These are phyloP conservation scores for Salvelinus namaycush DNA, from an alignment of 2,113 vertebrate species.

Conservation along the genomic window DNA sequence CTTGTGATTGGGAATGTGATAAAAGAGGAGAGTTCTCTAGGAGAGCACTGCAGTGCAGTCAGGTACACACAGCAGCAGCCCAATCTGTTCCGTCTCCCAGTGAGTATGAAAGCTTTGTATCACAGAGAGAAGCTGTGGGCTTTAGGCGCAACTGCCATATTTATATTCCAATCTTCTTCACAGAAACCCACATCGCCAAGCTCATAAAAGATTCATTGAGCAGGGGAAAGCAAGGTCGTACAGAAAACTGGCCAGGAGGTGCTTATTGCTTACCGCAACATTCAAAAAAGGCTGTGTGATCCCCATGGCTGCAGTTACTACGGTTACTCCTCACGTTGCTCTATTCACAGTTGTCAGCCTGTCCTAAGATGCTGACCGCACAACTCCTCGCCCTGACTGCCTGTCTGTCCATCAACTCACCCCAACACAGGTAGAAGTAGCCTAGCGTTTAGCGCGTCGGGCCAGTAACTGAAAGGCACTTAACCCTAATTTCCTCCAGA, in stretches of 20 bases:
- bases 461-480: too few species aligned
- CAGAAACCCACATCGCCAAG: constrained; percentile 74
- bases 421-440: background rate
- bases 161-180: constrained; percentile 82
- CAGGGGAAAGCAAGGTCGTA: constrained; percentile 75
- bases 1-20: constrained; percentile 27
- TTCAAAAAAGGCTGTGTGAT: constrained; percentile 22
- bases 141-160: constrained; percentile 72
- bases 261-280: constrained; percentile 57
- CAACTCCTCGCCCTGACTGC: constrained; percentile 13
- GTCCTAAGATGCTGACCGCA: constrained; percentile 28
- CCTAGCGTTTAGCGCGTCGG: too few species aligned
- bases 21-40: constrained; percentile 45
- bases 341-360: constrained; percentile 25
- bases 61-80: constrained; percentile 49
- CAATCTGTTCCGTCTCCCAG: constrained; percentile 52
- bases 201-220: constrained; percentile 82
- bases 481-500: too few species aligned
- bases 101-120: constrained; percentile 65
- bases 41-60: constrained; percentile 30
- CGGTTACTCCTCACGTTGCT: constrained; percentile 29
- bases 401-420: constrained; percentile 29
- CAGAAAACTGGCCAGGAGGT: constrained; percentile 71
- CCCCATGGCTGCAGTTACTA: constrained; percentile 41
- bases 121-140: constrained; percentile 57